phyloP scores from a whole-genome alignment of 2,888 invertebrate genomes.

The Amphipyra tragopoginis region DNA sequence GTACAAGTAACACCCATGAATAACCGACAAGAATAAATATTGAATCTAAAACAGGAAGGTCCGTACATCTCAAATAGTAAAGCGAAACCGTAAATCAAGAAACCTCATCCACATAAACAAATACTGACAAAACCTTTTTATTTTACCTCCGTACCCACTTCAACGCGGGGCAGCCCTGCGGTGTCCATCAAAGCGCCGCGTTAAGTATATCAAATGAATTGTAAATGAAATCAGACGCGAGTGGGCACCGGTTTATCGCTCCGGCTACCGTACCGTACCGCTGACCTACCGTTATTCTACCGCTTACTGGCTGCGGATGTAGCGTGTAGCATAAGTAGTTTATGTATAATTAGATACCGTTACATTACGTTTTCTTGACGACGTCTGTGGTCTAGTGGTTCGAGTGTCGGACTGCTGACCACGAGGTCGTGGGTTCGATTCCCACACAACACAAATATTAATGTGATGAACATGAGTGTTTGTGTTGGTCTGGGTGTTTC shows the following conservation, averaged over 20 bases:
- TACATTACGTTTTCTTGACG: no score
- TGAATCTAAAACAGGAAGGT: not conserved
- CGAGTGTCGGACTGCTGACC: no score
- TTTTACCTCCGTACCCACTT: not conserved
- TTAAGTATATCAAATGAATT: conserved; percentile 88
- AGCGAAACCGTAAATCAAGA: not conserved
- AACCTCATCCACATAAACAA: conserved; percentile 39
- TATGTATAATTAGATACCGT: no score
- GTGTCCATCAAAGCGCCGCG: conserved; percentile 77
- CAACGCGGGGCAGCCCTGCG: conserved; percentile 68
- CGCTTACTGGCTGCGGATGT: not conserved
- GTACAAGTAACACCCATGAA: no score
- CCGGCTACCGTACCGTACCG: conserved; percentile 17
- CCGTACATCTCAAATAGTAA: not conserved
- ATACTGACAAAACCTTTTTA: conserved; percentile 16
- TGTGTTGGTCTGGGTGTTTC: no score
- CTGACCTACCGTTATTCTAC: conserved; percentile 16
- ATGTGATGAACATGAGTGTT: no score
- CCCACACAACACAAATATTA: no score
- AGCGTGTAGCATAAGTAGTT: no score
- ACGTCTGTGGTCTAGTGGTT: no score
- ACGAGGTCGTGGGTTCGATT: no score
- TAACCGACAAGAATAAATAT: no score
- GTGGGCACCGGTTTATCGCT: conserved; percentile 78
- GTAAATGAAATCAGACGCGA: conserved; percentile 88